These are phyloP conservation scores for Plectus sambesii DNA, from an alignment of 1,140 invertebrate species.

Conservation along the genomic window DNA sequence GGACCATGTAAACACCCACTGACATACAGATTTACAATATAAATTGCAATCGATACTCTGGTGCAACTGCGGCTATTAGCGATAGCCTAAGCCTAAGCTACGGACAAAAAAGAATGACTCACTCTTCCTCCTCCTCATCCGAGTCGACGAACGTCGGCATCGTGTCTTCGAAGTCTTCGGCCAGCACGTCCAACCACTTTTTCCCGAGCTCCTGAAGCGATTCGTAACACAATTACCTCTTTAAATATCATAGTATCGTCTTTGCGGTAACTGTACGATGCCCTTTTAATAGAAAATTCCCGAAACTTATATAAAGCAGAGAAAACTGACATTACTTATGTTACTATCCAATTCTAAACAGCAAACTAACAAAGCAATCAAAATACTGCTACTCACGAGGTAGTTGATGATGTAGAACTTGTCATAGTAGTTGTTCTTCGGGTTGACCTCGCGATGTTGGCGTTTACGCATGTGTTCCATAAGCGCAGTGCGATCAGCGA, in stretches of 20 bases:
- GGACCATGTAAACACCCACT: no score
- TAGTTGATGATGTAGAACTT: constrained; percentile 47
- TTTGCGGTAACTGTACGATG: no score
- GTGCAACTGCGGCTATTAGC: no score
- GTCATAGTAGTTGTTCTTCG: constrained; percentile 45
- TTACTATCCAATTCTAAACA: no score
- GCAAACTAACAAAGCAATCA: no score
- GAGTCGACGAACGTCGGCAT: constrained; percentile 45
- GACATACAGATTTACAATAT: no score
- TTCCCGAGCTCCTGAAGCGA: constrained; percentile 36
- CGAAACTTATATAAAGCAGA: no score
- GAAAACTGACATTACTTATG: no score
- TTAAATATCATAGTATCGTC: neutral
- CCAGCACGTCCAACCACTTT: constrained; percentile 44
- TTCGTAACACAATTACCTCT: neutral
- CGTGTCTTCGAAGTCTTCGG: constrained; percentile 45
- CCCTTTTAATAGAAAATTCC: no score
- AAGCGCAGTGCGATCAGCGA: constrained; percentile 36
- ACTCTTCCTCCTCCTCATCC: constrained; percentile 41
- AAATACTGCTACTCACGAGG: constrained; percentile 12
- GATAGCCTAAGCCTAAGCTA: no score
- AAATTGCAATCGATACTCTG: no score
- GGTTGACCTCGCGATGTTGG: constrained; percentile 44
- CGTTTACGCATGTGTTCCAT: constrained; percentile 46
- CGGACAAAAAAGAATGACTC: neutral